phyloP scores from a whole-genome alignment of 2,797 vertebrate genomes.

The Spondyliosoma cantharus region DNA sequence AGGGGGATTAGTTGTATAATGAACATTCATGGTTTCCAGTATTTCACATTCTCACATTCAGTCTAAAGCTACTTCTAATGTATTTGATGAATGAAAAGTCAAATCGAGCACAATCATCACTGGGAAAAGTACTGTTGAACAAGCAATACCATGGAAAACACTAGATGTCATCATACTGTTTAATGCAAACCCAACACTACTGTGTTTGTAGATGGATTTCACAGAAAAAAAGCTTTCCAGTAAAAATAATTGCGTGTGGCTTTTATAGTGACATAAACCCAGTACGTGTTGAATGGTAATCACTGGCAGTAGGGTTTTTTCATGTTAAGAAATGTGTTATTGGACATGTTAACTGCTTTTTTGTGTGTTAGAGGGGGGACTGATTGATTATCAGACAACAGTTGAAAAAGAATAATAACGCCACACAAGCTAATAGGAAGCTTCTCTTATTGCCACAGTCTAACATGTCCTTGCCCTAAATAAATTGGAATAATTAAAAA shows the following conservation, averaged over 20 bases:
- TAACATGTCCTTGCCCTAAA: neutral
- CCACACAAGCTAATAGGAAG: neutral
- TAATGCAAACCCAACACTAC: neutral
- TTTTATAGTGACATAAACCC: neutral
- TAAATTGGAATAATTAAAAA: neutral
- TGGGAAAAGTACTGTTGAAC: neutral
- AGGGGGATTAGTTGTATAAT: neutral
- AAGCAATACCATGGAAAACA: neutral
- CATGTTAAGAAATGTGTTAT: neutral
- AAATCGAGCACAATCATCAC: neutral
- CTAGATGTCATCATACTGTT: neutral
- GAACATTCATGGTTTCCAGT: neutral
- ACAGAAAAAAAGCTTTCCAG: neutral
- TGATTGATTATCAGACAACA: neutral
- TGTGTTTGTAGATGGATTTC: neutral
- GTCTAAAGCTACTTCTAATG: neutral
- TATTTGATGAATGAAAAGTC: neutral
- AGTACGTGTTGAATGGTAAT: neutral
- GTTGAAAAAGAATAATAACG: neutral
- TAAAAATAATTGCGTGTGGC: neutral
- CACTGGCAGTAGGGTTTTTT: neutral
- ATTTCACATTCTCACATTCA: neutral
- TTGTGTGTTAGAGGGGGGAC: neutral
- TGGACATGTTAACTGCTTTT: neutral
- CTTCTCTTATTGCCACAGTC: neutral